phyloP scores from a whole-genome alignment of 1,140 invertebrate genomes.

The Scaptodrosophila lebanonensis region DNA sequence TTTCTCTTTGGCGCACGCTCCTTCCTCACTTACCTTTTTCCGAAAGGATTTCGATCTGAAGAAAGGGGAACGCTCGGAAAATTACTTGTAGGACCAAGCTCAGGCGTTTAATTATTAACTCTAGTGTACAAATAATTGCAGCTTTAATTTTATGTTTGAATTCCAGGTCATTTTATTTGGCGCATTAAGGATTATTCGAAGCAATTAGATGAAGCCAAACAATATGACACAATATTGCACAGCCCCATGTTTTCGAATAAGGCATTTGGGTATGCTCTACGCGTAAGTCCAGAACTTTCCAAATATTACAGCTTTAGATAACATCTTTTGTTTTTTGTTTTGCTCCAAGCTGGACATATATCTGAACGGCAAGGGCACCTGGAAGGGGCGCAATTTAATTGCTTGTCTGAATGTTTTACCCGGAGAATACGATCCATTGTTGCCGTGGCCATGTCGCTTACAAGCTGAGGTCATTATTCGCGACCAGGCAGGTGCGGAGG shows the following conservation, averaged over 20 bases:
- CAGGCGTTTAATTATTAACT: too few species aligned
- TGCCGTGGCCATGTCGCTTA: constrained; percentile 84
- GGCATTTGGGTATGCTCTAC: constrained; percentile 84
- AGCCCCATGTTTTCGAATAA: constrained; percentile 83
- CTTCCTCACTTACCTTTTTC: too few species aligned
- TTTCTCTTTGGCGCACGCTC: too few species aligned
- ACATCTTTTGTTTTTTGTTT: background rate
- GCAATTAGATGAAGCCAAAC: constrained; percentile 82
- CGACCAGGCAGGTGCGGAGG: constrained; percentile 80
- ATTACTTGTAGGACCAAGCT: too few species aligned
- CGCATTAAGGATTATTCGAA: constrained; percentile 82
- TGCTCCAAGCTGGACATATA: constrained; percentile 80
- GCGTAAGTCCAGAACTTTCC: constrained; percentile 77
- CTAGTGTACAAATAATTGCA: background rate
- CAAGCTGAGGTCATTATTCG: constrained; percentile 81
- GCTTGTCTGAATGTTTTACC: constrained; percentile 82
- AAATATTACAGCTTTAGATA: background rate
- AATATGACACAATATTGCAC: constrained; percentile 80
- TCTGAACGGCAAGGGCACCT: constrained; percentile 84
- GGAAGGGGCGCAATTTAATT: constrained; percentile 84
- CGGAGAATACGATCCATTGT: constrained; percentile 83
- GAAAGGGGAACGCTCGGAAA: too few species aligned
- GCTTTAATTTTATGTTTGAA: background rate
- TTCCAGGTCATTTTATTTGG: constrained; percentile 82
- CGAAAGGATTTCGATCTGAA: too few species aligned